Base-by-base conservation (phyloP, 2,113 vertebrate species). In the Puffinus mauretanicus region DNA sequence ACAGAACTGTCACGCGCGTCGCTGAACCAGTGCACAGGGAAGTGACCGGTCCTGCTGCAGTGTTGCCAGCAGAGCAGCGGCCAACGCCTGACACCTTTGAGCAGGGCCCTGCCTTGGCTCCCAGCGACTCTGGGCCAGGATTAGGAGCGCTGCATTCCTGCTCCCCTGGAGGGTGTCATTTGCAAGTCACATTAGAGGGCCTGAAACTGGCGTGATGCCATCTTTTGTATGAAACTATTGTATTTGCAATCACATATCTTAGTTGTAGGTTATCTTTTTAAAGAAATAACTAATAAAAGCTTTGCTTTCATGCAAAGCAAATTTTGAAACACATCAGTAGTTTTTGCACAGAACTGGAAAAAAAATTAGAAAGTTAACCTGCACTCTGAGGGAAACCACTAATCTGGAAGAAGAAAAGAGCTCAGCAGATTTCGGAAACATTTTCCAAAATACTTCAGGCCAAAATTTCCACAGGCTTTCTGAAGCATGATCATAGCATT, bases 381-480 rank as follows among this genome's bases (percentile, higher is more conserved):
- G 70, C 8, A 5, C 54, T 51, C 65, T 62, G 46, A 80, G n/a
- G 91, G 36, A 95, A 94, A 93, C 26, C 84, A 85, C 89, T 85
- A 66, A 86, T 32, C 49, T 93, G 92, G 73, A 87, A 94, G 93
- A 93, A 89, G 70, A 93, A 94, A 86, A 93, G 64, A 90, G 58
- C 79, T 88, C 54, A 91, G 36, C 29, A 89, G 73, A 89, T 72
- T 94, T 69, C 84, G 57, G 80, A 94, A 94, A 52, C 49, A 4
- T 82, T 85, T 95, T 83, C 75, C 75, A 73, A 72, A 95, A 85
- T 42, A 87, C 62, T 91, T 85, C 79, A 79, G 60, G 71, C 58
- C 73, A 93, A 55, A 82, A 86, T 94, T 91, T 96, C 91, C 38
- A 36, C 62, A 64, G 84, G 30, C 66, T 93, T 95, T 88, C 95